A percentile compares a stretch with the other conserved stretches of the same genome.
Conservation (phyloP, 92 coral and sea anemone species). For the Pocillopora meandrina region DNA sequence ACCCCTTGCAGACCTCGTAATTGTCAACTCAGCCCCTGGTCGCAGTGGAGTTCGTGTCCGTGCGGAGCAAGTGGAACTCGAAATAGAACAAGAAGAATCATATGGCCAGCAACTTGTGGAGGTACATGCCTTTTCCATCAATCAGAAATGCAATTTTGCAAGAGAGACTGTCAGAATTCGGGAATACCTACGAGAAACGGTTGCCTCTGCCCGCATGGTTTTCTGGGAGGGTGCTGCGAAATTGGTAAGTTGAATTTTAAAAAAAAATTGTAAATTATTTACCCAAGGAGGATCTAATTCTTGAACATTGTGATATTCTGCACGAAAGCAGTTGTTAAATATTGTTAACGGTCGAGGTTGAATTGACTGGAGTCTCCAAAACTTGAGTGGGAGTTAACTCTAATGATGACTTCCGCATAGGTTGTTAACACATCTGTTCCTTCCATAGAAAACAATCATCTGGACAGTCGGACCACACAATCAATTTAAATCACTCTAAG, state of each 20-base stretch:
- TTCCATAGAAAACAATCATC: too few relatives aligned
- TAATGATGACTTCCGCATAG: too few relatives aligned
- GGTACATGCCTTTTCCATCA: slow-evolving; percentile 31
- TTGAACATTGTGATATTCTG: too few relatives aligned
- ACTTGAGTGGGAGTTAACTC: too few relatives aligned
- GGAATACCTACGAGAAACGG: slow-evolving; percentile 72
- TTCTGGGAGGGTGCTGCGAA: slow-evolving; percentile 81
- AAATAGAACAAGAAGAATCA: slow-evolving; percentile 55
- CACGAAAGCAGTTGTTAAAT: too few relatives aligned
- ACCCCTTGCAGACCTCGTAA: slow-evolving; percentile 55
- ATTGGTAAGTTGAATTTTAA: slow-evolving; percentile 53
- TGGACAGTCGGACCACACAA: too few relatives aligned
- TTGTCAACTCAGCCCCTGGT: slow-evolving; percentile 61
- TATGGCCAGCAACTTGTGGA: slow-evolving; percentile 42
- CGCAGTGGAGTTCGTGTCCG: slow-evolving; percentile 60
- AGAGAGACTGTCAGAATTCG: slow-evolving; percentile 76
- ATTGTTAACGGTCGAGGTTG: too few relatives aligned
- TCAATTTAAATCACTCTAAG: too few relatives aligned
- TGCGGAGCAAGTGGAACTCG: slow-evolving; percentile 81
- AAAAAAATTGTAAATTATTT: too few relatives aligned
- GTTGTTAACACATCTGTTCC: too few relatives aligned
- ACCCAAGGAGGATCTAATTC: too few relatives aligned
- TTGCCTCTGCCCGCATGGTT: slow-evolving; percentile 73
- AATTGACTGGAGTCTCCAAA: too few relatives aligned
- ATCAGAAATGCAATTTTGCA: slow-evolving; percentile 60